phyloP scores from a whole-genome alignment of 2,113 vertebrate genomes.

The Pimephales promelas region DNA sequence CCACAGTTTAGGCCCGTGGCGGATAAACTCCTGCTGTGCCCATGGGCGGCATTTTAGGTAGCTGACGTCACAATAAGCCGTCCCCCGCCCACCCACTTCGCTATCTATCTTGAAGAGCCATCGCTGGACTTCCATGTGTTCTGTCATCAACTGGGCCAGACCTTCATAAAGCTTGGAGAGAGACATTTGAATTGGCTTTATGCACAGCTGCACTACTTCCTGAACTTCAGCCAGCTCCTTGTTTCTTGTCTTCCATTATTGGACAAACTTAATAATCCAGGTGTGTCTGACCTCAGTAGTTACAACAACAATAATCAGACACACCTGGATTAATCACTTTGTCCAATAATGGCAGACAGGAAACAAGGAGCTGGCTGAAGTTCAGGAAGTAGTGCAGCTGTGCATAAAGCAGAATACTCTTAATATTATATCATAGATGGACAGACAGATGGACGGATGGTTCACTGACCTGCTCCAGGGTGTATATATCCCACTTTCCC shows the following conservation, averaged over 20 bases:
- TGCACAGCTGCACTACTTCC: too few relatives aligned
- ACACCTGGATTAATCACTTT: too few relatives aligned
- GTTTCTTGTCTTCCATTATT: too few relatives aligned
- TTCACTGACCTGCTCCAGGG: conserved; percentile 79
- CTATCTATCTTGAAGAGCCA: conserved; percentile 87
- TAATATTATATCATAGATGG: neutral
- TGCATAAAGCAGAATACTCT: too few relatives aligned
- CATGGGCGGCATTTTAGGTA: conserved; percentile 77
- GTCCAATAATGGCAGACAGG: too few relatives aligned
- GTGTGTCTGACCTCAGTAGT: too few relatives aligned
- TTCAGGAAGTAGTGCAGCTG: too few relatives aligned
- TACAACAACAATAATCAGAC: too few relatives aligned
- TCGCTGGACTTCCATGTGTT: conserved; percentile 76
- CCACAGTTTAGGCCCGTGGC: conserved; percentile 68
- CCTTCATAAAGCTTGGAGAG: conserved; percentile 76
- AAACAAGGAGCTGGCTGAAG: too few relatives aligned
- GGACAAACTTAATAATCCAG: too few relatives aligned
- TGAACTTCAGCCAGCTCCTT: too few relatives aligned
- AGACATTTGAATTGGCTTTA: conserved; percentile 8
- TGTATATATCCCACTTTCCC: conserved; percentile 76
- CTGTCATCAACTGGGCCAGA: conserved; percentile 76
- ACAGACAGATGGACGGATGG: too few relatives aligned
- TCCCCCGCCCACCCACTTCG: conserved; percentile 76
- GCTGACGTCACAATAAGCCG: conserved; percentile 81
- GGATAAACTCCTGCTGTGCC: conserved; percentile 67